Evolutionary conservation across 2,113 vertebrate species (phyloP), one percentile per base, ranked within the genome.

Genomic region (Psilopogon haemacephalus): DNA sequence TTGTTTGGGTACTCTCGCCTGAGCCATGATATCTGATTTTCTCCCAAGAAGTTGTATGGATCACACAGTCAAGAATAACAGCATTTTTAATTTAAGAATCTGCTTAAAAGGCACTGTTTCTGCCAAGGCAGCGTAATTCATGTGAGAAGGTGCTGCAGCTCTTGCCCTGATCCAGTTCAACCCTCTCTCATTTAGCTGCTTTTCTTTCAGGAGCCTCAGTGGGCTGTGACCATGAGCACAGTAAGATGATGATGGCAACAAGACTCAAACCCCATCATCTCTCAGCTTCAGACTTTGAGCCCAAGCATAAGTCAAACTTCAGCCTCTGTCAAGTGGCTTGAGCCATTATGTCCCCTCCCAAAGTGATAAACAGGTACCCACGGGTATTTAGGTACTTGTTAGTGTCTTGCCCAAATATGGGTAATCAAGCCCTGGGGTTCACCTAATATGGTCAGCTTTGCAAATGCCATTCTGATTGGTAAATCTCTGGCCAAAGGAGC

Each of bases 161-260:
- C 74, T 81, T 93, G 91, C 91, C 58, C 58, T 81, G 59, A 86
- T 89, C 23, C 58, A 81, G 1, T 84, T 62, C 65, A 76, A 64
- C 44, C 18, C 5, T 24, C 54, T 37, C 81, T 42, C 67, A 60
- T 83, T 95, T 44, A 88, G 30, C 44, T 95, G 69, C 69, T 35
- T 93, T 91, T 87, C 46, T 85, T 83, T 70, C 52, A 86, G 60
- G 63, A 69, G 70, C 67, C 81, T 96, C 33, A 18, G 79, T 74
- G 82, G 72, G 59, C 75, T 92, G 72, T 89, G 90, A n/a, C 88
- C 52, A 20, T 63, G 76, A 94, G 70, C 38, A 3, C 24, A 1
- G 21, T 28, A 74, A 89, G 81, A 32, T 96, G 95, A 96, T 93
- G 97, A 95, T n/a, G 84, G 81, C 26, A 67, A 94, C 95, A 95